Evolutionary conservation across 1,140 invertebrate genomes (phyloP).

Genomic region (Meteorus sp.): DNA sequence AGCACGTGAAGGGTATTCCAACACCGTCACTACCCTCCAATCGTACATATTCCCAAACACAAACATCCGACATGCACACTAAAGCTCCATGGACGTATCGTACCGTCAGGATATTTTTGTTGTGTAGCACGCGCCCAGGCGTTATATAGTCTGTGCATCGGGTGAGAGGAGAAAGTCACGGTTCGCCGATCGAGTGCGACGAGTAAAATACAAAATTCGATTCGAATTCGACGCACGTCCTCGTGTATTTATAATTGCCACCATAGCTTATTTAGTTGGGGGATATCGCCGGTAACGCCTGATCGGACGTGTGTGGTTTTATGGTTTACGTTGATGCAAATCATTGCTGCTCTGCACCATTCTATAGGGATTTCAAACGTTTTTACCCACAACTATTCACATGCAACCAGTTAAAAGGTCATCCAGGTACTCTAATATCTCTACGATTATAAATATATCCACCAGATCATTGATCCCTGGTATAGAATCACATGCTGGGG

Average conservation of each 20-base stretch:
- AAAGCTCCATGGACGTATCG: slow-evolving; percentile 19
- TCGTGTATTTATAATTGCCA: slow-evolving; percentile 27
- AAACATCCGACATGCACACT: too few species aligned
- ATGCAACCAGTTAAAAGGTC: too few species aligned
- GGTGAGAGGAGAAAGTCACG: slow-evolving; percentile 23
- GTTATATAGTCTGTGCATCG: slow-evolving; percentile 12
- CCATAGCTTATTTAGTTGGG: slow-evolving; percentile 24
- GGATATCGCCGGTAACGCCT: slow-evolving; percentile 27
- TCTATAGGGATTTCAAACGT: neutral
- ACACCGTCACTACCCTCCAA: too few species aligned
- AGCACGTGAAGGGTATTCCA: too few species aligned
- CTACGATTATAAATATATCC: too few species aligned
- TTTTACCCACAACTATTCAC: neutral
- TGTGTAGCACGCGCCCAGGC: slow-evolving; percentile 4
- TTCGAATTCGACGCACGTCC: slow-evolving; percentile 25
- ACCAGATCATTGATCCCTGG: too few species aligned
- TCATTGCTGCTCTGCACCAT: slow-evolving; percentile 6
- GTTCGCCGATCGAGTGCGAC: slow-evolving; percentile 26
- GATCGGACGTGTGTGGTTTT: slow-evolving; percentile 28
- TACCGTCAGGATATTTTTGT: slow-evolving; percentile 18
- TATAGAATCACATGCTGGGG: too few species aligned
- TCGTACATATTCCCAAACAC: too few species aligned
- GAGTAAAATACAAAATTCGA: slow-evolving; percentile 31
- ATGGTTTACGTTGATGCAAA: slow-evolving; percentile 27
- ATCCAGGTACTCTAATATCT: too few species aligned